Conservation (phyloP, 1,140 invertebrate species). For the Laupala kohalensis region DNA sequence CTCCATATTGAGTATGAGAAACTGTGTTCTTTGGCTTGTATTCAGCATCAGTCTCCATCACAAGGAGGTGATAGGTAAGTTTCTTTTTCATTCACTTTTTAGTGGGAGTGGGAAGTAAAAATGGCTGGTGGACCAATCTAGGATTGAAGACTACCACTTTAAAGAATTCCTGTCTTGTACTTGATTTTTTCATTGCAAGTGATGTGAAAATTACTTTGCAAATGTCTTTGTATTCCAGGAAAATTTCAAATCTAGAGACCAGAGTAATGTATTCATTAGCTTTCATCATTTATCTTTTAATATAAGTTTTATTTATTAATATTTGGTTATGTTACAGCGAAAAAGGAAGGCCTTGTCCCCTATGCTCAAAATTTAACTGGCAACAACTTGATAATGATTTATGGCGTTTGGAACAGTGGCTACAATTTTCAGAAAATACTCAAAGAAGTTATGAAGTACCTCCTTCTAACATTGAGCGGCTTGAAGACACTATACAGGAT, state of each 20-base stretch:
- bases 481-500: constrained; percentile 73
- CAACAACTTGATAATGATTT: constrained; percentile 76
- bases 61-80: constrained; percentile 52
- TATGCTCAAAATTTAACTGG: constrained; percentile 76
- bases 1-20: constrained; percentile 52
- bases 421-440: constrained; percentile 72
- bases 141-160: too few relatives aligned
- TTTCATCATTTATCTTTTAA: constrained; percentile 7
- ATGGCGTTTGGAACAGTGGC: constrained; percentile 80
- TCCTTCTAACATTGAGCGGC: constrained; percentile 60
- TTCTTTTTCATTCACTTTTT: too few relatives aligned
- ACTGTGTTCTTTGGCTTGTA: constrained; percentile 52
- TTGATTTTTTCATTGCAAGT: constrained; percentile 18
- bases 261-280: neutral
- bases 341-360: constrained; percentile 56
- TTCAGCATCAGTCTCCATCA: constrained; percentile 59
- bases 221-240: neutral
- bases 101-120: too few relatives aligned
- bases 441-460: constrained; percentile 51
- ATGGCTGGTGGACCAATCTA: too few relatives aligned
- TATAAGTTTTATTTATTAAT: constrained; percentile 14
- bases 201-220: neutral
- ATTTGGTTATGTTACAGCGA: constrained; percentile 38
- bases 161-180: too few relatives aligned
- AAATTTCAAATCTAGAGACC: neutral